Percentiles rank a stretch among this genome's conserved stretches.
These are phyloP conservation scores for Dynastes hyllus DNA, from an alignment of 2,888 invertebrate species.

Conservation along the genomic window DNA sequence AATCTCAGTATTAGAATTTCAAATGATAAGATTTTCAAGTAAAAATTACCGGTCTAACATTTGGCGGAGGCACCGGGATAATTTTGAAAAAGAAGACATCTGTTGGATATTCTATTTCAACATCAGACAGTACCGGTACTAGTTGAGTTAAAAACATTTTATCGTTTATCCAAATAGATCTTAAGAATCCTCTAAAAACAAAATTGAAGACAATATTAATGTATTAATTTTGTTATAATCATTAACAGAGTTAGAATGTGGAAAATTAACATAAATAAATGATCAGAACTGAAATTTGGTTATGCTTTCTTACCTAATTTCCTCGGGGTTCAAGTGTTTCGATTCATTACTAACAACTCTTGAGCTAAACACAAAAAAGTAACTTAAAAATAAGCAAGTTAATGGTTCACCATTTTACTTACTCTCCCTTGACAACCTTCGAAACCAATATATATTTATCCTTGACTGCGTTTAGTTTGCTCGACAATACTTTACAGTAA, in stretches of 20 bases:
- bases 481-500: conserved; percentile 73
- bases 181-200: conserved; percentile 63
- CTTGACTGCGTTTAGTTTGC: conserved; percentile 76
- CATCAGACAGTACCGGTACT: conserved; percentile 79
- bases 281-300: neutral
- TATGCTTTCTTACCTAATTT: conserved; percentile 60
- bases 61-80: conserved; percentile 90
- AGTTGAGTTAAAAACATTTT: conserved; percentile 79
- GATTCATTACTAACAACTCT: conserved; percentile 57
- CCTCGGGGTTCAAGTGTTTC: conserved; percentile 66
- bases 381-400: conserved; percentile 8
- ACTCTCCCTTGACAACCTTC: conserved; percentile 4
- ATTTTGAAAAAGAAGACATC: conserved; percentile 91
- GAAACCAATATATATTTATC: conserved; percentile 74
- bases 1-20: no score
- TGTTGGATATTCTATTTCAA: conserved; percentile 76
- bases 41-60: conserved; percentile 82
- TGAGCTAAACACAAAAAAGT: conserved; percentile 15
- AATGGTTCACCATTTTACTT: conserved; percentile 73
- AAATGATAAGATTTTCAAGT: neutral
- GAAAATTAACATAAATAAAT: neutral
- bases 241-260: neutral
- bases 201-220: no score
- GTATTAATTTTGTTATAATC: no score
- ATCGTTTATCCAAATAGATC: conserved; percentile 83